These are phyloP conservation scores for Drepana arcuata DNA, from an alignment of 1,140 invertebrate species.

Conservation along the genomic window DNA sequence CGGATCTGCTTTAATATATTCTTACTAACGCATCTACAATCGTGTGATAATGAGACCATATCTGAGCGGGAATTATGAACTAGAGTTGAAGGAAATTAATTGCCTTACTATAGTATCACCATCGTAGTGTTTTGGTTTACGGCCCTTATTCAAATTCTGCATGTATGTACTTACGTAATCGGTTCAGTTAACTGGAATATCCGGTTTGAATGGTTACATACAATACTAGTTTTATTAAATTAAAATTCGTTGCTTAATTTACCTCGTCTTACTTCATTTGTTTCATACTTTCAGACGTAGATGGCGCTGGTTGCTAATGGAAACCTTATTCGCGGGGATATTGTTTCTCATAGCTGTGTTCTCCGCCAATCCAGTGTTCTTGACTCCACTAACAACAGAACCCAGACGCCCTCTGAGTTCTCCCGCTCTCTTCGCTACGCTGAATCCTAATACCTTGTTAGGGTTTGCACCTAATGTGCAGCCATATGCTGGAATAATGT, in stretches of 20 bases:
- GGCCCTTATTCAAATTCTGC: too few relatives aligned
- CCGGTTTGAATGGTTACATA: neutral
- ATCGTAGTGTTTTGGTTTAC: too few relatives aligned
- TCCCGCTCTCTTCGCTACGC: slow-evolving; percentile 21
- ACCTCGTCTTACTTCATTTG: too few relatives aligned
- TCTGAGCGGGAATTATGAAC: too few relatives aligned
- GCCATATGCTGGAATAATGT: slow-evolving; percentile 35
- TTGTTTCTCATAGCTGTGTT: slow-evolving; percentile 32
- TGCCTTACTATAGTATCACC: too few relatives aligned
- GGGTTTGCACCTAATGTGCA: slow-evolving; percentile 40
- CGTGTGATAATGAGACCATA: too few relatives aligned
- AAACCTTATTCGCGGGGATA: slow-evolving; percentile 28
- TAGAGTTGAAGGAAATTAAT: too few relatives aligned
- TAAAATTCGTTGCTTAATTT: too few relatives aligned
- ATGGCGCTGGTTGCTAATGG: slow-evolving; percentile 29
- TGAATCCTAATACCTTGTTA: slow-evolving; percentile 24
- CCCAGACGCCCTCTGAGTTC: slow-evolving; percentile 25
- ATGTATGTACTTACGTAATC: neutral
- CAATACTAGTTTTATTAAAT: neutral
- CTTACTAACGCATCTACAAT: too few relatives aligned
- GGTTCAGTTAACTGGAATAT: neutral
- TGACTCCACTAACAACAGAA: slow-evolving; percentile 35
- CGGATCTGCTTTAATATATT: too few relatives aligned
- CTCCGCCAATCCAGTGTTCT: slow-evolving; percentile 44
- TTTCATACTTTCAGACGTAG: slow-evolving; percentile 56